Percentiles rank a stretch among this genome's conserved stretches.
These are phyloP conservation scores for Mythimna impura DNA, from an alignment of 2,888 invertebrate genomes.

Conservation along the genomic window DNA sequence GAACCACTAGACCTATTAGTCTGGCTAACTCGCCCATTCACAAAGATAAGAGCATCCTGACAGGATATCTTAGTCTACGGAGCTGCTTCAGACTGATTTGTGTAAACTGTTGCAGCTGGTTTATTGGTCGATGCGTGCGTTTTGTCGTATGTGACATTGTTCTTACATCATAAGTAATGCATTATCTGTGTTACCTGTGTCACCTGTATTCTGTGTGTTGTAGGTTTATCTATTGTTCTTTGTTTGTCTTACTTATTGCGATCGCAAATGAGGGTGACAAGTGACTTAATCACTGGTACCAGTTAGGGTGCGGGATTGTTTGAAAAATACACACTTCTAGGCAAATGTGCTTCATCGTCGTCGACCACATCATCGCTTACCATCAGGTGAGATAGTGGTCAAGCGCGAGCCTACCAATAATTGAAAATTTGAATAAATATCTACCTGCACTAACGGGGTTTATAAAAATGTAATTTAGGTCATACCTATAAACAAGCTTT, in stretches of 20 bases:
- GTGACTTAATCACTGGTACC: too few relatives aligned
- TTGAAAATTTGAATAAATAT: too few relatives aligned
- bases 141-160: constrained; percentile 1
- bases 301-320: too few relatives aligned
- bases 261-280: not conserved
- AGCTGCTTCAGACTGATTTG: constrained; percentile 34
- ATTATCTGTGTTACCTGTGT: not conserved
- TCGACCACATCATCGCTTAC: too few relatives aligned
- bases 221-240: constrained; percentile 1
- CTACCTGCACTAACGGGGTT: too few relatives aligned
- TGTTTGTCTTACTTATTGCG: not conserved
- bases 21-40: constrained; percentile 37
- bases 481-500: too few relatives aligned
- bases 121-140: constrained; percentile 15
- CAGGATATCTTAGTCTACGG: constrained; percentile 50
- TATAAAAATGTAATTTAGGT: too few relatives aligned
- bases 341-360: too few relatives aligned
- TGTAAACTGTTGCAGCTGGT: constrained; percentile 16
- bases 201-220: not conserved
- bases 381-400: too few relatives aligned
- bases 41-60: constrained; percentile 52
- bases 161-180: constrained; percentile 9
- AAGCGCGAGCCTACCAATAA: too few relatives aligned
- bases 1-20: constrained; percentile 49
- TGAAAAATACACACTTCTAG: too few relatives aligned